A percentile compares a stretch with the other conserved stretches of the same genome.
Conservation (phyloP, 2,113 vertebrate species). For the Caretta caretta region DNA sequence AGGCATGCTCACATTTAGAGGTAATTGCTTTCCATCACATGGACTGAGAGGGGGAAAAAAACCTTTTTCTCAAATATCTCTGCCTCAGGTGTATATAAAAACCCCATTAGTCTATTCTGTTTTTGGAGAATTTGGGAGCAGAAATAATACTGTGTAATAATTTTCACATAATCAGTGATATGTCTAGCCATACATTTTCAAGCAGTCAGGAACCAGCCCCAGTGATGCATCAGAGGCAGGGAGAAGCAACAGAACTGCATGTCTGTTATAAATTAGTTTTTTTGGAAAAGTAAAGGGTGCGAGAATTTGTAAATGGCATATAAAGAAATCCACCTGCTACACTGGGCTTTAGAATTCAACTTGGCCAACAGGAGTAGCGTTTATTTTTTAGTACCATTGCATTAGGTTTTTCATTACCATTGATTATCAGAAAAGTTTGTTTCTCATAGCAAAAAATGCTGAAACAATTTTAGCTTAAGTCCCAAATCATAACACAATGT, state of each 20-base stretch:
- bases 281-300: not conserved
- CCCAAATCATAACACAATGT: not conserved
- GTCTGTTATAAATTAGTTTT: fast-evolving
- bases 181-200: not conserved
- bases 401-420: no score
- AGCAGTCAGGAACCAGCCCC: not conserved
- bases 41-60: not conserved
- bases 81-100: not conserved
- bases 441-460: no score
- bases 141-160: not conserved
- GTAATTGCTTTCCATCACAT: not conserved
- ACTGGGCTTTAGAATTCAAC: not conserved
- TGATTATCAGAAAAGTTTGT: no score
- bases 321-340: not conserved
- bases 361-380: no score
- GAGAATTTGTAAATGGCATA: not conserved
- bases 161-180: not conserved
- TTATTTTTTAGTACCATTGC: no score
- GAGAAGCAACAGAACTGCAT: not conserved
- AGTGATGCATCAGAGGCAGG: not conserved
- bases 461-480: not conserved
- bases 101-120: not conserved
- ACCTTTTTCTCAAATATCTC: not conserved
- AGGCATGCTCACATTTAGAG: not conserved
- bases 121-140: not conserved